Percentiles rank a stretch among this genome's conserved stretches.
Conservation (phyloP, 2,888 invertebrate genomes). For the Sphaerophoria rueppellii region DNA sequence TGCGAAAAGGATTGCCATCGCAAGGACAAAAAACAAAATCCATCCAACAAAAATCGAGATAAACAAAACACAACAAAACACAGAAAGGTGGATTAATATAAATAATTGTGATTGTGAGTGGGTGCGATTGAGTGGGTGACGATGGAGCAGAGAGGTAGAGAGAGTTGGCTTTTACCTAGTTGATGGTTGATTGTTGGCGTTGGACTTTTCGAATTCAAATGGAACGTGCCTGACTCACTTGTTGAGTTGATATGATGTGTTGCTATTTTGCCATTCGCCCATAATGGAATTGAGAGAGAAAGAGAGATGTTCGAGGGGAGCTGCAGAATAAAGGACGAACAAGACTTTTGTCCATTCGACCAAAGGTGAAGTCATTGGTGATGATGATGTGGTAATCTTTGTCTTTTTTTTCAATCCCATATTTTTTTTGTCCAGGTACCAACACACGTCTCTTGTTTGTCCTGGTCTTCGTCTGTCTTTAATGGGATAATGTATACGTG, state of each 20-base stretch:
- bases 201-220: conserved; percentile 47
- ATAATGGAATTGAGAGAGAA: not conserved
- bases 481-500: conserved; percentile 43
- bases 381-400: conserved; percentile 71
- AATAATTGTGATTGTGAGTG: conserved; percentile 70
- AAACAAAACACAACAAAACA: conserved; percentile 35
- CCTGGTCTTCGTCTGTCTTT: conserved; percentile 12
- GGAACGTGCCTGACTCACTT: conserved; percentile 71
- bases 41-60: conserved; percentile 52
- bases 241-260: conserved; percentile 41
- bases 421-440: conserved; percentile 2
- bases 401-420: conserved; percentile 21
- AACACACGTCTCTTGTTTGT: conserved; percentile 13
- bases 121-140: conserved; percentile 27
- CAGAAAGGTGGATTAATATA: conserved; percentile 34
- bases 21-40: conserved; percentile 43
- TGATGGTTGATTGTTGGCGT: conserved; percentile 20
- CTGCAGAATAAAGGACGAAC: conserved; percentile 19
- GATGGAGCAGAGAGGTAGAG: not conserved
- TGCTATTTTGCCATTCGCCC: not conserved
- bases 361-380: conserved; percentile 71
- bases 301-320: not conserved
- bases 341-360: conserved; percentile 51
- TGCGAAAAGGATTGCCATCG: conserved; percentile 64
- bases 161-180: not conserved